Percentiles rank a stretch among this genome's conserved stretches.
phyloP scores from a whole-genome alignment of 2,888 invertebrate genomes.

The Alviniconcha strummeri region DNA sequence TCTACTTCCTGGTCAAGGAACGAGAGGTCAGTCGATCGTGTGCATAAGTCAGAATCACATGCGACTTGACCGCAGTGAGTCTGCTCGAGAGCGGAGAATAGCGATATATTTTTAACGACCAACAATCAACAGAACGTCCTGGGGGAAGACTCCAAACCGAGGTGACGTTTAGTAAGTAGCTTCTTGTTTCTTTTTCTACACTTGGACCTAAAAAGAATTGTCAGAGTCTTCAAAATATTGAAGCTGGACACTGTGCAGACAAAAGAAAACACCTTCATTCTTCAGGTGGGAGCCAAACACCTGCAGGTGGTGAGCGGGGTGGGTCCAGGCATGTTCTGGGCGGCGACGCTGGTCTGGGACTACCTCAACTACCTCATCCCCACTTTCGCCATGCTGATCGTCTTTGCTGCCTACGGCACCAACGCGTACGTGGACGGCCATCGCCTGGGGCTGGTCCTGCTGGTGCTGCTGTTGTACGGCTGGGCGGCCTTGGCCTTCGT shows the following conservation, averaged over 20 bases:
- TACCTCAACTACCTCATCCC: slow-evolving; percentile 65
- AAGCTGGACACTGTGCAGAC: too few relatives aligned
- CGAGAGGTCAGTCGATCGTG: slow-evolving; percentile 40
- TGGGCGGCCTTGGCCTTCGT: slow-evolving; percentile 81
- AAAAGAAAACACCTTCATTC: too few relatives aligned
- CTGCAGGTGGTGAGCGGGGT: slow-evolving; percentile 72
- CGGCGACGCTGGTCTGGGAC: slow-evolving; percentile 74
- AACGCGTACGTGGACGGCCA: slow-evolving; percentile 77
- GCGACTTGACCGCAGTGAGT: too few relatives aligned
- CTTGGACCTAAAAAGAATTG: too few relatives aligned
- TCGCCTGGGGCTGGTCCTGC: slow-evolving; percentile 74
- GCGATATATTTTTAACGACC: too few relatives aligned
- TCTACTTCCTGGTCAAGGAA: slow-evolving; percentile 64
- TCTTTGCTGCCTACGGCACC: slow-evolving; percentile 79
- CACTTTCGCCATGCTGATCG: slow-evolving; percentile 25
- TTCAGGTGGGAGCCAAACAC: slow-evolving; percentile 56
- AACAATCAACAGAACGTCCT: too few relatives aligned
- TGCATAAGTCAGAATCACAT: too few relatives aligned
- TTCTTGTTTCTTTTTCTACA: too few relatives aligned
- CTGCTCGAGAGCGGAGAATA: too few relatives aligned
- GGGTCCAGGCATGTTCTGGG: slow-evolving; percentile 72
- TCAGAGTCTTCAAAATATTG: too few relatives aligned
- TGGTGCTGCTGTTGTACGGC: slow-evolving; percentile 82
- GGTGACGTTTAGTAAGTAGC: too few relatives aligned
- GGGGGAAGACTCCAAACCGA: too few relatives aligned